Conservation (phyloP, 2,797 vertebrate species). For the Discoglossus pictus region DNA sequence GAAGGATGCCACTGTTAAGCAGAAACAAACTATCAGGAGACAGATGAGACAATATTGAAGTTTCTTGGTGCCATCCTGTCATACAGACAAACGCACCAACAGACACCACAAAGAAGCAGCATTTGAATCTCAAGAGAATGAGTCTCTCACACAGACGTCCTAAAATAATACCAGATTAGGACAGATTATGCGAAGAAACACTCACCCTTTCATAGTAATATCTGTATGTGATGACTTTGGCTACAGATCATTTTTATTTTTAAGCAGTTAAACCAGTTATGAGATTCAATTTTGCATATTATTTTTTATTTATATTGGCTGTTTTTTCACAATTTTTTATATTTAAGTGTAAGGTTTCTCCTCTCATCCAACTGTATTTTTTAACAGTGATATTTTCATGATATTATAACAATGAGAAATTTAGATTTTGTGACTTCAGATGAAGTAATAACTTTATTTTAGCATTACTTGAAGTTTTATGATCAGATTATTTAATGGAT, state of each 20-base stretch:
- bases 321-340: no score
- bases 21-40: not conserved
- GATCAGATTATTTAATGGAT: no score
- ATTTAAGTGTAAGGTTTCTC: no score
- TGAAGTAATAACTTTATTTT: no score
- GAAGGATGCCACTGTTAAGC: constrained; percentile 49
- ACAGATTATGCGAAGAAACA: constrained; percentile 55
- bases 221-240: constrained; percentile 38
- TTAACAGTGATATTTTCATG: no score
- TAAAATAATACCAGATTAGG: constrained; percentile 32
- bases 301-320: no score
- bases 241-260: constrained; percentile 52
- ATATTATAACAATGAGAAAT: no score
- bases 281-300: not conserved
- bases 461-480: no score
- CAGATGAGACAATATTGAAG: constrained; percentile 20
- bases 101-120: constrained; percentile 25
- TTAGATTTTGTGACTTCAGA: no score
- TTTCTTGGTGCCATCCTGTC: constrained; percentile 19
- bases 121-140: constrained; percentile 26
- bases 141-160: constrained; percentile 40
- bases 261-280: constrained; percentile 45
- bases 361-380: no score
- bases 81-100: constrained; percentile 7
- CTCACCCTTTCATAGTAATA: not conserved